phyloP scores from a whole-genome alignment of 2,113 vertebrate species.

The Forbesichthys agassizii region DNA sequence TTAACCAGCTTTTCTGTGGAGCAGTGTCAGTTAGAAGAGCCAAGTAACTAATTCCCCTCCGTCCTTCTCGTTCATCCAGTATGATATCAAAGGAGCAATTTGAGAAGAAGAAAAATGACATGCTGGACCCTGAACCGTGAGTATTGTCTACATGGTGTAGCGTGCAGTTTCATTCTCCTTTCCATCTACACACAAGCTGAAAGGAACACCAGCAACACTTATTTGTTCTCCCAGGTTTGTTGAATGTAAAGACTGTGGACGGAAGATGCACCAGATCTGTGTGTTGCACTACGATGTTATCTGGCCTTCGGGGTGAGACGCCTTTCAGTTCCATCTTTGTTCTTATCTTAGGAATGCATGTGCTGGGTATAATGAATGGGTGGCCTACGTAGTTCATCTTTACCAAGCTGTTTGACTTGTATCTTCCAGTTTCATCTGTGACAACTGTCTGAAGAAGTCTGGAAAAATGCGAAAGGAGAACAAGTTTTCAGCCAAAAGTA shows the following conservation, averaged over 20 bases:
- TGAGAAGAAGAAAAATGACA: conserved; percentile 99
- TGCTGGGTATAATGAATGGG: background rate
- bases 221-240: conserved; percentile 83
- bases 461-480: conserved; percentile 93
- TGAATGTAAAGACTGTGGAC: conserved; percentile 98
- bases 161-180: background rate
- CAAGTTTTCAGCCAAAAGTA: conserved; percentile 96
- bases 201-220: background rate
- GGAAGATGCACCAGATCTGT: conserved; percentile 99
- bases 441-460: conserved; percentile 97
- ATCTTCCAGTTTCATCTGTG: conserved; percentile 89
- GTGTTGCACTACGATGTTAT: conserved; percentile 98
- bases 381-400: background rate
- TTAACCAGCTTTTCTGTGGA: conserved; percentile 4
- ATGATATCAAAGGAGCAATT: conserved; percentile 99
- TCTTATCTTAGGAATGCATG: background rate
- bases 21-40: background rate
- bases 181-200: background rate
- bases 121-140: conserved; percentile 96
- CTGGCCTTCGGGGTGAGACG: conserved; percentile 93
- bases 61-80: conserved; percentile 33
- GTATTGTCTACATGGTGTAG: conserved; percentile 58
- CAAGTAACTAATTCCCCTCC: conserved; percentile 10
- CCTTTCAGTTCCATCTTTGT: background rate
- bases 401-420: background rate